Evolutionary conservation across 1,140 invertebrate species (phyloP), one percentile per base, ranked within the genome.

Genomic region (Trachymyrmex septentrionalis): DNA sequence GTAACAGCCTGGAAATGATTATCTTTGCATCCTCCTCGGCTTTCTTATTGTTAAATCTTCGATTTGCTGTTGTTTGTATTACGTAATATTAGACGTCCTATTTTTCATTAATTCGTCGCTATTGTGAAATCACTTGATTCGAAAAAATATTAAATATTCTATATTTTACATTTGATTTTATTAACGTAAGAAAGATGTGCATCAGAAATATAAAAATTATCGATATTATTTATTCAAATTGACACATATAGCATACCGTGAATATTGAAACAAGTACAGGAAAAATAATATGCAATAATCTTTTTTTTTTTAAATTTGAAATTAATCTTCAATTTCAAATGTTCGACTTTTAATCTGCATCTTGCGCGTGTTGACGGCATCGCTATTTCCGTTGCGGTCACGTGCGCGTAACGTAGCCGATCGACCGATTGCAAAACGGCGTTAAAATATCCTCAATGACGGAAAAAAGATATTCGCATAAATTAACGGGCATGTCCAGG

Each of bases 401-500:
- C 66, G 24, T 44, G 10, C 69, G 10, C 55, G 55, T 57, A 48
- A 59, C 34, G 63, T 14, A 57, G 19, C n/a, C 38, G 38, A 2
- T 7, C 24, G 38, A 24, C 48, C 24, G 69, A 75, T 84, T 84
- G 71, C 81, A 5, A 75, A 85, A 66, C 73, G 82, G 27, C 48
- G 48, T 66, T 38, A 64, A 85, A 85, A 77, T 66, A 77, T 77
- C 59, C 19, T 21, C 19, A n/a, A 66, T 14, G 14, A 16, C 6
- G 55, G 38, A 50, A 61, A 59, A 48, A 61, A 48, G 30, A 61
- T 50, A 75, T 34, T 75, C n/a, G 73, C 71, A 53, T 88, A 88
- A 86, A 88, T 88, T 88, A 80, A 57, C 38, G 73, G 57, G 34
- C 61, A 38, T 50, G 81, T 89, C 88, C 87, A 59, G 69, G 76